These are phyloP conservation scores for Xyliphius kryptos DNA, from an alignment of 2,113 vertebrate species.

Conservation along the genomic window DNA sequence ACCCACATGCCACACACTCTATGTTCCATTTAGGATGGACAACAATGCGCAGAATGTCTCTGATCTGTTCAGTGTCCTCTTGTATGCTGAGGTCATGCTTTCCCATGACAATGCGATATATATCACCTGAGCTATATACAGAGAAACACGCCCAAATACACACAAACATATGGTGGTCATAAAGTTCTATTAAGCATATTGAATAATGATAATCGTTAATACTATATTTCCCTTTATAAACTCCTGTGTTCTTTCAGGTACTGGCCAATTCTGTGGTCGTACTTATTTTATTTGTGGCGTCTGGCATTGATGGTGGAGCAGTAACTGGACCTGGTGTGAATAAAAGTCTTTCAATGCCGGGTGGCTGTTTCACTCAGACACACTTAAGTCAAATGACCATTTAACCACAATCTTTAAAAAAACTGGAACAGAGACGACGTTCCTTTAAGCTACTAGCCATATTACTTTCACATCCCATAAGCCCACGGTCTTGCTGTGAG, in stretches of 20 bases:
- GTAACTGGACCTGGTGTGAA: slow-evolving; percentile 23
- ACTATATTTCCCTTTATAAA: too few species aligned
- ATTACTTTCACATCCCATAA: slow-evolving; percentile 5
- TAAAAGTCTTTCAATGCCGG: background rate
- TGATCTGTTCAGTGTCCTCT: slow-evolving; percentile 58
- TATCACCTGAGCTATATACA: slow-evolving; percentile 49
- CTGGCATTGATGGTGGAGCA: slow-evolving; percentile 1
- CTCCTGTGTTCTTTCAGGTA: slow-evolving; percentile 11
- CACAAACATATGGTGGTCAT: slow-evolving; percentile 4
- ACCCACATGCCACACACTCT: slow-evolving; percentile 53
- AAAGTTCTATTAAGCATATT: slow-evolving; percentile 11
- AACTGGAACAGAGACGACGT: too few species aligned
- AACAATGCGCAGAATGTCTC: slow-evolving; percentile 53
- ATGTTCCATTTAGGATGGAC: slow-evolving; percentile 62
- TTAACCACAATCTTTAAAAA: slow-evolving; percentile 1
- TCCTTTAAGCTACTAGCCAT: slow-evolving; percentile 11
- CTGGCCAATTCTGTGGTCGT: slow-evolving; percentile 15
- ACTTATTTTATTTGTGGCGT: slow-evolving; percentile 19
- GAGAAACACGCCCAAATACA: too few species aligned
- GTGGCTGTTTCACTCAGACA: slow-evolving; percentile 12
- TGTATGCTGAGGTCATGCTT: slow-evolving; percentile 52
- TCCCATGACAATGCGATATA: slow-evolving; percentile 55
- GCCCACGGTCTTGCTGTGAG: background rate
- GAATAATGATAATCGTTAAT: slow-evolving; percentile 16
- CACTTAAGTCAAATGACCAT: background rate